Conservation (phyloP, 1,140 invertebrate species). For the Bombus affinis region DNA sequence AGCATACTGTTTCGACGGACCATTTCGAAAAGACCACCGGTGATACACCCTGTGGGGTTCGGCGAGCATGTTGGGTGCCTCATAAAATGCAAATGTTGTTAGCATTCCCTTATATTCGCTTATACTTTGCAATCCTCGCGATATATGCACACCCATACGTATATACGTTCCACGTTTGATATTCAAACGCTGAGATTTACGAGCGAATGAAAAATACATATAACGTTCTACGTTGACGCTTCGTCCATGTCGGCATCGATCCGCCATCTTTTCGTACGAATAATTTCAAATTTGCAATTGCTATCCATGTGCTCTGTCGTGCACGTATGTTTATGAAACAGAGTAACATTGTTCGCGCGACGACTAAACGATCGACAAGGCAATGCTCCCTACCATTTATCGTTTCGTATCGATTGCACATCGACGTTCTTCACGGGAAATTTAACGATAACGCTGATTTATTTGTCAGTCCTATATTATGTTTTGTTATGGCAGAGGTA, state of each 20-base stretch:
- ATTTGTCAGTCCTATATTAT: neutral
- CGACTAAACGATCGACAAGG: neutral
- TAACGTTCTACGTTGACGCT: slow-evolving; percentile 25
- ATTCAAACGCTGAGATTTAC: slow-evolving; percentile 67
- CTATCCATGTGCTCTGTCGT: neutral
- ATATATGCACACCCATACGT: slow-evolving; percentile 52
- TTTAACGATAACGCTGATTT: neutral
- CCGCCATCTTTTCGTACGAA: slow-evolving; percentile 35
- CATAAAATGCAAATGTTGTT: slow-evolving; percentile 70
- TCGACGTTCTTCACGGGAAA: too few relatives aligned
- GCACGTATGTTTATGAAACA: slow-evolving; percentile 11
- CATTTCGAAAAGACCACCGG: slow-evolving; percentile 35
- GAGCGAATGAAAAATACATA: slow-evolving; percentile 59
- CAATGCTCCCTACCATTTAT: neutral
- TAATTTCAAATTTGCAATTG: slow-evolving; percentile 49
- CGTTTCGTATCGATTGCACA: too few relatives aligned
- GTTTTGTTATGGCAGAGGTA: too few relatives aligned
- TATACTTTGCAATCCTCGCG: slow-evolving; percentile 53
- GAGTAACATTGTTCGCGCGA: too few relatives aligned
- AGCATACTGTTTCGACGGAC: slow-evolving; percentile 18
- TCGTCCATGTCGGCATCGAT: slow-evolving; percentile 41
- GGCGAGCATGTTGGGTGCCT: slow-evolving; percentile 43
- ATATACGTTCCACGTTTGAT: slow-evolving; percentile 53
- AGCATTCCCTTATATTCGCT: slow-evolving; percentile 61
- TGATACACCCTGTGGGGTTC: slow-evolving; percentile 39